Evolutionary conservation across 2,888 invertebrate genomes (phyloP).

Genomic region (Acrobasis repandana): DNA sequence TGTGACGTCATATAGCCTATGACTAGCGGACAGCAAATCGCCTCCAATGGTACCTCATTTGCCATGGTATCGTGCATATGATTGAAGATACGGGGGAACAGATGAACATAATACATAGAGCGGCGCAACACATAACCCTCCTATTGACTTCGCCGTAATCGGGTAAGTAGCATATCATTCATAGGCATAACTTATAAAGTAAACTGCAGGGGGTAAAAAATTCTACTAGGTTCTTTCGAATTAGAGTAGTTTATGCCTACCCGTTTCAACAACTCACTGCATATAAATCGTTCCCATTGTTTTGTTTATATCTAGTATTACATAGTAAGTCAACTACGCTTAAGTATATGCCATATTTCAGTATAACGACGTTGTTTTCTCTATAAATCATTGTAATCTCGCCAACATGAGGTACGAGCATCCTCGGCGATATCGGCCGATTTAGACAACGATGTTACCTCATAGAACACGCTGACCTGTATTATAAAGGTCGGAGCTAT

Average conservation of each 20-base stretch:
- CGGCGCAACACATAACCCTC: too few relatives aligned
- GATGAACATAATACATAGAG: too few relatives aligned
- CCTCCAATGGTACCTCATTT: too few relatives aligned
- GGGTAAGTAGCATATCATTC: too few relatives aligned
- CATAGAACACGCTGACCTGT: conserved; percentile 64
- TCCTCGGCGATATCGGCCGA: conserved; percentile 39
- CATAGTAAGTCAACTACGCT: conserved; percentile 5
- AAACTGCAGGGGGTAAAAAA: too few relatives aligned
- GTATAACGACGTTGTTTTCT: conserved; percentile 21
- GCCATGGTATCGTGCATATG: too few relatives aligned
- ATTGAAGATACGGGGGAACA: too few relatives aligned
- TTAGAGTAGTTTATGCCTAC: not conserved
- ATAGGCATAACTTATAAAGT: too few relatives aligned
- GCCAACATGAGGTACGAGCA: conserved; percentile 19
- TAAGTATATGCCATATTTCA: conserved; percentile 19
- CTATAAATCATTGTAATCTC: conserved; percentile 20
- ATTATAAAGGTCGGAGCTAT: conserved; percentile 61
- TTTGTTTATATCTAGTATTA: conserved; percentile 1
- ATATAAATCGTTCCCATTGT: conserved; percentile 8
- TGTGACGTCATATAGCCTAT: too few relatives aligned
- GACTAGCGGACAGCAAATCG: too few relatives aligned
- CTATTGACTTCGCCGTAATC: too few relatives aligned
- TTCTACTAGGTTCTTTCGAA: too few relatives aligned
- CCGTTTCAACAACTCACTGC: not conserved
- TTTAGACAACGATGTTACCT: conserved; percentile 49